phyloP scores from a whole-genome alignment of 2,113 vertebrate genomes.

The Nesoenas mayeri region DNA sequence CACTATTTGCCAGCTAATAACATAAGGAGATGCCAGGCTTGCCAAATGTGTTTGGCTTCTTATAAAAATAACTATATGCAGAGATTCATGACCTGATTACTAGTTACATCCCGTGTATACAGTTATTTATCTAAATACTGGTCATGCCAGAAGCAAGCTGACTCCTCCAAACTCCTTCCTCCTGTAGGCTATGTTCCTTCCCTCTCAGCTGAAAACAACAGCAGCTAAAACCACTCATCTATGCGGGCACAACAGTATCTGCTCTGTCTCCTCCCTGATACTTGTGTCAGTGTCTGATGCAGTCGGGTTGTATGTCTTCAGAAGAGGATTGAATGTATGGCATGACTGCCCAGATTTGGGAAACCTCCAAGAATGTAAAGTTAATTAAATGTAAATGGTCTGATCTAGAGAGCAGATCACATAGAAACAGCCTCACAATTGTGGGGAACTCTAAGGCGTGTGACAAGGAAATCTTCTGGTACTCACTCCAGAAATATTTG shows the following conservation, averaged over 20 bases:
- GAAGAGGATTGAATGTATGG: background rate
- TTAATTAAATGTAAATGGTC: background rate
- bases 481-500: background rate
- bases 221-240: background rate
- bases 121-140: background rate
- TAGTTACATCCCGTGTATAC: background rate
- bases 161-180: background rate
- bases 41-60: slow-evolving; percentile 5
- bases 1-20: slow-evolving; percentile 13
- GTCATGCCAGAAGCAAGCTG: background rate
- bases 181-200: background rate
- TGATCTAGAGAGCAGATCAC: background rate
- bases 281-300: background rate
- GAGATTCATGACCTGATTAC: slow-evolving; percentile 13
- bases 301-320: background rate
- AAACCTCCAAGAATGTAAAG: background rate
- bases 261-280: background rate
- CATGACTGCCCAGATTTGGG: background rate
- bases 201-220: background rate
- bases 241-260: background rate
- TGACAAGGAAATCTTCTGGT: background rate
- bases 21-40: background rate
- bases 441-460: background rate
- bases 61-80: background rate
- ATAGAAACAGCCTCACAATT: background rate